Conservation (phyloP, 2,113 vertebrate genomes). For the Alces alces region DNA sequence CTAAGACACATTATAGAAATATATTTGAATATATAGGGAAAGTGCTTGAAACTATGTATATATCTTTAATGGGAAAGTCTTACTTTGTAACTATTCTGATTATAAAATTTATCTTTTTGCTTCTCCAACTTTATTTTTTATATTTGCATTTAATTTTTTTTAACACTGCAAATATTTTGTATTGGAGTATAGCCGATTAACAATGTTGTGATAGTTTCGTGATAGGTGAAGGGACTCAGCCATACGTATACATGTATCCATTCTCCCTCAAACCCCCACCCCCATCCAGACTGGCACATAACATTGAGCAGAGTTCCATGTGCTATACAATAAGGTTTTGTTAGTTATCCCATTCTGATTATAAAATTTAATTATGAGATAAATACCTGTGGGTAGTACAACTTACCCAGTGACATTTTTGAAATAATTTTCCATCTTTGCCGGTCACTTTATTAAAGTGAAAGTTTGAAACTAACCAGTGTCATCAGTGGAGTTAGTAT, state of each 20-base stretch:
- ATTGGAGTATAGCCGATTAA: background rate
- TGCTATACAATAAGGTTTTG: background rate
- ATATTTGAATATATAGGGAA: background rate
- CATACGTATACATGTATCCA: background rate
- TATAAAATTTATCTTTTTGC: background rate
- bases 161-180: background rate
- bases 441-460: background rate
- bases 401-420: background rate
- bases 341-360: background rate
- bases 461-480: background rate
- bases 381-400: background rate
- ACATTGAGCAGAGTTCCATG: background rate
- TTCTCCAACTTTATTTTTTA: background rate
- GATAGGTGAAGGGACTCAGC: background rate
- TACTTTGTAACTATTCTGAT: conserved; percentile 20
- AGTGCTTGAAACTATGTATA: background rate
- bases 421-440: background rate
- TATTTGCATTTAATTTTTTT: background rate
- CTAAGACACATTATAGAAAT: background rate
- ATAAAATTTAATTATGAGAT: conserved; percentile 9
- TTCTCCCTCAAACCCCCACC: background rate
- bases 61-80: background rate
- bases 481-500: background rate
- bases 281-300: background rate
- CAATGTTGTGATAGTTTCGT: background rate